Conservation (phyloP, 2,113 vertebrate species). For the Cryptotis parvus region DNA sequence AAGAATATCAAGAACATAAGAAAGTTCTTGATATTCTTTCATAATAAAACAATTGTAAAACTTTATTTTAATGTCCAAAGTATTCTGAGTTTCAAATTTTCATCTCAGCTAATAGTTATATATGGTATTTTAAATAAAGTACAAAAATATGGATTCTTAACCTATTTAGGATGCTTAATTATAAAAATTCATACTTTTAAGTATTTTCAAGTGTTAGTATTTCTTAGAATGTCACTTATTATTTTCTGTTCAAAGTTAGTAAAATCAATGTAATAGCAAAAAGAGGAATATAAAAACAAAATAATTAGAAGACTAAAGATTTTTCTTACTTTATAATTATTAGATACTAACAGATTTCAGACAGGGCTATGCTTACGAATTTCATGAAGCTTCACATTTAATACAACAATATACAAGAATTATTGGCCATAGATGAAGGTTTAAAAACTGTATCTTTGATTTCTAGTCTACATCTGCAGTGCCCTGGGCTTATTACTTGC, state of each 20-base stretch:
- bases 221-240: constrained; percentile 3
- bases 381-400: neutral
- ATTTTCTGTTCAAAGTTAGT: neutral
- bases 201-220: neutral
- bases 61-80: neutral
- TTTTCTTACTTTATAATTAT: neutral
- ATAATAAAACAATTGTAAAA: neutral
- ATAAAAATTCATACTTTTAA: neutral
- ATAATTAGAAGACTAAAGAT: neutral
- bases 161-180: neutral
- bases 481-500: too few relatives aligned
- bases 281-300: neutral
- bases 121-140: constrained; percentile 27
- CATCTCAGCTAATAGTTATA: neutral
- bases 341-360: neutral
- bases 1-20: constrained; percentile 19
- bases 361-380: neutral
- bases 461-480: too few relatives aligned
- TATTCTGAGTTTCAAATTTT: neutral
- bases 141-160: neutral
- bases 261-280: constrained; percentile 16
- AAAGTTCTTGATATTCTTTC: neutral
- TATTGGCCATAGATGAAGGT: neutral
- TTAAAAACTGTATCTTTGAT: too few relatives aligned
- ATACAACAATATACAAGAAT: neutral